These are phyloP conservation scores for Setipinna tenuifilis DNA, from an alignment of 2,797 vertebrate genomes.

Conservation along the genomic window DNA sequence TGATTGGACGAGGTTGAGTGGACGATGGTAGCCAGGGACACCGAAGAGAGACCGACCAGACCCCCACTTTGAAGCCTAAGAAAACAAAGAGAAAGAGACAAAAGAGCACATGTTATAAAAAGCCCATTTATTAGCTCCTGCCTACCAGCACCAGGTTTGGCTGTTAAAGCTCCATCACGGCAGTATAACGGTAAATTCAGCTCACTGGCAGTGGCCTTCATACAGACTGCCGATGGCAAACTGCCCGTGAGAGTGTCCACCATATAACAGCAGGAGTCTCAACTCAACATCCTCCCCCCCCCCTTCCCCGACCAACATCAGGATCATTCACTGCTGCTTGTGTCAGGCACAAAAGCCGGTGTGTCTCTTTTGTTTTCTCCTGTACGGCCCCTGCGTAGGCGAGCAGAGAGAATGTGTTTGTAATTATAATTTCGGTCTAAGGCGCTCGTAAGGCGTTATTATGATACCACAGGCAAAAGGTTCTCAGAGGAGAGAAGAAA, in stretches of 20 bases:
- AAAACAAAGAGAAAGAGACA: not conserved
- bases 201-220: slow-evolving; percentile 66
- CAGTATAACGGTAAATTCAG: slow-evolving; percentile 70
- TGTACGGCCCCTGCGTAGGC: slow-evolving; percentile 26
- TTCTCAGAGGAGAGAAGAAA: slow-evolving; percentile 24
- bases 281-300: slow-evolving; percentile 37
- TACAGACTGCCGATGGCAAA: slow-evolving; percentile 73
- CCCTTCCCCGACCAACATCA: slow-evolving; percentile 12
- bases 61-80: not conserved
- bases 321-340: slow-evolving; percentile 48
- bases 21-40: not conserved
- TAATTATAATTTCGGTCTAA: slow-evolving; percentile 45
- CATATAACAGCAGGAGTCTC: slow-evolving; percentile 59
- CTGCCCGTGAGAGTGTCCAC: slow-evolving; percentile 66
- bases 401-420: slow-evolving; percentile 15
- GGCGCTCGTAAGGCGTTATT: slow-evolving; percentile 23
- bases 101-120: not conserved
- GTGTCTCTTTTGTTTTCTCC: not conserved
- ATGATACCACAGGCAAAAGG: slow-evolving; percentile 42
- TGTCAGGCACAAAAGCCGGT: slow-evolving; percentile 56
- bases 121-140: slow-evolving; percentile 18
- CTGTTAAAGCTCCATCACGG: slow-evolving; percentile 64
- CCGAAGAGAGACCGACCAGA: not conserved
- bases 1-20: slow-evolving; percentile 29
- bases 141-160: slow-evolving; percentile 56